Percentiles rank a stretch among this genome's conserved stretches.
Evolutionary conservation across 2,888 invertebrate genomes (phyloP).

Genomic region (Oscheius sp.): DNA sequence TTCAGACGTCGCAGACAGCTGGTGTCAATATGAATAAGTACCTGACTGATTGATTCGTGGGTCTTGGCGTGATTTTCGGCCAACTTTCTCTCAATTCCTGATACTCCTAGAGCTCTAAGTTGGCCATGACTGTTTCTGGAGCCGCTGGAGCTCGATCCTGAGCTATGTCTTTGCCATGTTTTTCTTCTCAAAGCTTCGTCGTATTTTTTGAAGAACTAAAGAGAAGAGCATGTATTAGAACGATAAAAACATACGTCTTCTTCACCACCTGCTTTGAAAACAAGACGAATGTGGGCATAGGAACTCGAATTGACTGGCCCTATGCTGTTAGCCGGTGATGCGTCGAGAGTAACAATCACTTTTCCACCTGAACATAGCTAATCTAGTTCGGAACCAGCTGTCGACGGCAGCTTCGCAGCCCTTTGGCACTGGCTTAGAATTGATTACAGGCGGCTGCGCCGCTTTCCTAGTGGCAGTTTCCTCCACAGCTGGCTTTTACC

Average conservation of each 20-base stretch:
- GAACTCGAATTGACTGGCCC: conserved; percentile 67
- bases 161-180: conserved; percentile 70
- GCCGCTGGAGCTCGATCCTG: conserved; percentile 70
- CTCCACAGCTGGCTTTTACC: no score
- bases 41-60: conserved; percentile 86
- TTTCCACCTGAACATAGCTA: conserved; percentile 13
- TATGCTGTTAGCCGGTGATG: conserved; percentile 45
- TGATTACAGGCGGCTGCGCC: no score
- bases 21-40: conserved; percentile 18
- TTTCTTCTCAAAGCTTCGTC: conserved; percentile 67
- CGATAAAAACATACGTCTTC: conserved; percentile 62
- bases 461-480: no score
- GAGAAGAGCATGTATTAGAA: not conserved
- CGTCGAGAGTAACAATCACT: conserved; percentile 41
- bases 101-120: conserved; percentile 81
- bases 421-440: no score
- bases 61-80: conserved; percentile 90
- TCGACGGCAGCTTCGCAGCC: no score
- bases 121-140: conserved; percentile 64
- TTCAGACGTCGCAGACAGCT: not conserved
- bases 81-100: conserved; percentile 92
- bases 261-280: conserved; percentile 70
- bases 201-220: conserved; percentile 71
- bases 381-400: not conserved
- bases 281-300: conserved; percentile 59